Evolutionary conservation across 1,140 invertebrate species (phyloP).

Genomic region (Zaprionus davidi): DNA sequence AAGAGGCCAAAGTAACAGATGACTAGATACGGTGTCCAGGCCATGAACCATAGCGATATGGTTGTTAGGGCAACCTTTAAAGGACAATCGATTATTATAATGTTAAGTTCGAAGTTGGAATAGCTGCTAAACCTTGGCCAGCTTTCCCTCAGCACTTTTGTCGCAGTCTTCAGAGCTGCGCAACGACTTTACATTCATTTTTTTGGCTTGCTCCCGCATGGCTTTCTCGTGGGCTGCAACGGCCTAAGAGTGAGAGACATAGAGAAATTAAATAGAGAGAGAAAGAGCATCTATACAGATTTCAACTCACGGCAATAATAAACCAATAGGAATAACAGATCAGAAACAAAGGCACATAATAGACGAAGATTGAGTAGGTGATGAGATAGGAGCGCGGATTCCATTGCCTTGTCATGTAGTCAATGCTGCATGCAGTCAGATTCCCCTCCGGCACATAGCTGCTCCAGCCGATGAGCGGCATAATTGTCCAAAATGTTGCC

Average conservation of each 20-base stretch:
- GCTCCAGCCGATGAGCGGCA: conserved; percentile 89
- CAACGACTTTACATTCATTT: conserved; percentile 93
- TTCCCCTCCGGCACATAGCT: conserved; percentile 94
- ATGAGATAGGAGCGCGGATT: conserved; percentile 88
- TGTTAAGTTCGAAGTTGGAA: not conserved
- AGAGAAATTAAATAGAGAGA: not conserved
- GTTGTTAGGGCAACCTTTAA: conserved; percentile 90
- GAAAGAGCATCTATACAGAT: not conserved
- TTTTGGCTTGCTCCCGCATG: conserved; percentile 93
- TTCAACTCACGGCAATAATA: conserved; percentile 87
- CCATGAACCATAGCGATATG: conserved; percentile 93
- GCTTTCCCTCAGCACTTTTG: conserved; percentile 89
- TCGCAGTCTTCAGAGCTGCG: conserved; percentile 88
- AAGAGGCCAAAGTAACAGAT: conserved; percentile 92
- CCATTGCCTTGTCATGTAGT: conserved; percentile 90
- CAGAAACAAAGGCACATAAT: conserved; percentile 88
- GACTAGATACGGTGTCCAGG: conserved; percentile 94
- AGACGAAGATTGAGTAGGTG: conserved; percentile 89
- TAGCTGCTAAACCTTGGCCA: conserved; percentile 86
- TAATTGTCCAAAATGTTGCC: conserved; percentile 88
- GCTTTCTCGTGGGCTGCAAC: conserved; percentile 91
- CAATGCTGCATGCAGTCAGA: conserved; percentile 93
- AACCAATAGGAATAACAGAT: conserved; percentile 92
- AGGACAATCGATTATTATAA: not conserved
- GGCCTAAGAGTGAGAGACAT: conserved; percentile 76